Evolutionary conservation across 2,797 vertebrate species (phyloP), one percentile per base, ranked within the genome.

Genomic region (Pangasius krempfi): DNA sequence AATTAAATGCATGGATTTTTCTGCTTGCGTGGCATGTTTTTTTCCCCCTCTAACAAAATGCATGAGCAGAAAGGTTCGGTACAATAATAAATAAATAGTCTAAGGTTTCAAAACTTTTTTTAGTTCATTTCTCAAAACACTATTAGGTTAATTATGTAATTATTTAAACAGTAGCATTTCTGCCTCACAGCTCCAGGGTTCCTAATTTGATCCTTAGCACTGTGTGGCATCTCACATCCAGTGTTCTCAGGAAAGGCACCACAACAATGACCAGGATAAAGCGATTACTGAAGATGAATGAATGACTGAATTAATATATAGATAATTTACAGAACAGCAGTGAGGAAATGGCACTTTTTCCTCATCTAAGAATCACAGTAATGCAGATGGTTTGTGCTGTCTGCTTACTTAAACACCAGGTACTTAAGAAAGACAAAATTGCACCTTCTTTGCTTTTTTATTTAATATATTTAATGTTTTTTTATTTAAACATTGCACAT

Each of bases 401-500:
- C 22, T 62, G 37, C 9, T 82, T 27, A 82, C 14, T 6, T 62
- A 13, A 85, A 91, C 62, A 84, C 92, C 68, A 91, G 75, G 88
- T 87, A 86, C 85, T 89, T 88, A 86, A 88, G 76, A 91, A 78
- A 85, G 54, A 84, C 73, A 89, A 84, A 86, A 81, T 52, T 10
- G 66, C 88, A 1, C 90, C 86, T 94, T 96, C 94, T 96, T 93
- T 92, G 92, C 91, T 92, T 96, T 95, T 96, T 96, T 96, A 96
- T 96, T 96, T 92, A 95, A 96, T 96, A 96, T 96, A 96, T 96
- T 96, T 96, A 95, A 40, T 81, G 54, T 81, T 93, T 90, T 96
- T 96, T 91, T 96, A 96, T 95, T 96, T 94, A 95, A 95, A 96
- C 95, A 96, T 96, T 96, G 96, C 96, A 97, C 96, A 96, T 96